Conservation (phyloP, 2,113 vertebrate genomes). For the Isurus oxyrinchus region DNA sequence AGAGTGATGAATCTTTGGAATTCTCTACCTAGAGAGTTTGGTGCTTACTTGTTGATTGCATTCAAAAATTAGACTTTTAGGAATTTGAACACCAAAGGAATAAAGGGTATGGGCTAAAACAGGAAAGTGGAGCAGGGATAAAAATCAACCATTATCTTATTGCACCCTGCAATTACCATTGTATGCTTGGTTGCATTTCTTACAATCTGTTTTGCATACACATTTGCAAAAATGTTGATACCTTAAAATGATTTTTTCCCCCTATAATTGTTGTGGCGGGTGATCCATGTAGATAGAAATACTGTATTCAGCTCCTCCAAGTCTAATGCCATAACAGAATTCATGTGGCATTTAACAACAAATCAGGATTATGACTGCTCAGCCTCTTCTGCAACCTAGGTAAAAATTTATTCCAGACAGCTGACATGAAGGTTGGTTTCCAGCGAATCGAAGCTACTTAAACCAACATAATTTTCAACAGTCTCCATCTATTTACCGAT, state of each 20-base stretch:
- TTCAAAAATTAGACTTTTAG: not conserved
- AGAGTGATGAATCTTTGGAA: not conserved
- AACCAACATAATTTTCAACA: not conserved
- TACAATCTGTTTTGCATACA: not conserved
- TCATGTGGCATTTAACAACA: not conserved
- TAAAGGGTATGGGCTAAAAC: not conserved
- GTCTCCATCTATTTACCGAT: not conserved
- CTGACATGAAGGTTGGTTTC: not conserved
- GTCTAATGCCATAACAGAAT: not conserved
- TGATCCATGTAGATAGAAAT: not conserved
- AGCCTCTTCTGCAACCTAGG: not conserved
- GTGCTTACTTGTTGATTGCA: not conserved
- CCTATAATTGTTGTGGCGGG: too few relatives aligned
- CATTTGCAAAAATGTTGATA: not conserved
- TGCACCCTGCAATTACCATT: not conserved
- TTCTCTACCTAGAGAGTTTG: not conserved
- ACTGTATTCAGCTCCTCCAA: not conserved
- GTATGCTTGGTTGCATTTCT: not conserved
- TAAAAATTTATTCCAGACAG: not conserved
- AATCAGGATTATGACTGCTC: not conserved
- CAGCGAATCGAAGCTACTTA: not conserved
- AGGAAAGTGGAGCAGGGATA: not conserved
- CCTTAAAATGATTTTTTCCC: not conserved
- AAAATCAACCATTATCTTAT: not conserved
- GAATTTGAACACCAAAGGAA: not conserved